Base-by-base conservation (phyloP, 2,113 vertebrate species). In the Odontesthes bonariensis region DNA sequence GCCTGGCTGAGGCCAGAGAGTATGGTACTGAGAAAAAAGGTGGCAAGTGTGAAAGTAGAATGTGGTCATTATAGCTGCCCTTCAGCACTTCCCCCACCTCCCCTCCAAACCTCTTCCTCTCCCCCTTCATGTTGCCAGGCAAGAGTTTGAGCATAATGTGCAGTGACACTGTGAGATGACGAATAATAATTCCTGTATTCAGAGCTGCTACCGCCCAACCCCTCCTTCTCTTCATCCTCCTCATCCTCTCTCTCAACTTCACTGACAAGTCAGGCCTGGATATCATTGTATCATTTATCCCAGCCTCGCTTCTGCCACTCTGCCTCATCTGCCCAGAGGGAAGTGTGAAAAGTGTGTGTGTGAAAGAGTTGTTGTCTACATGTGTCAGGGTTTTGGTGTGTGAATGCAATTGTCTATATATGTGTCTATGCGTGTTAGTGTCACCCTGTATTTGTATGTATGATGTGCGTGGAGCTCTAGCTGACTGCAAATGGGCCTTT, bases 101-200 rank as follows among this genome's bases (percentile, higher is more conserved):
- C 56, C 19, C 47, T 57, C 52, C 40, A 32, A 56, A 46, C 44
- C 80, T 72, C 57, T 64, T 20, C 58, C 67, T 61, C 67, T 46
- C 59, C 66, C 90, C 89, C 91, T 92, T 91, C 84, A 90, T 92
- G 84, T 91, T 84, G 90, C 83, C 80, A 93, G 93, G 92, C 84
- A 77, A 87, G 69, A 85, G 88, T 93, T 94, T 96, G 96, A 96
- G 91, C 76, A 64, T 96, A 95, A 97, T 95, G 92, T 77, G 90
- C 89, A 80, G 91, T 85, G 96, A 96, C 95, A 96, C 93, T 91
- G 94, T 93, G 94, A 96, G 94, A 95, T 82, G 92, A 94, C 94
- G 94, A 96, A 95, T 92, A 96, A 96, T 94, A 95, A 95, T 95
- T 95, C 94, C 92, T 94, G 92, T 90, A 92, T 95, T 96, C 92